Conservation (phyloP, 2,888 invertebrate genomes). For the Tetranychus truncatus region DNA sequence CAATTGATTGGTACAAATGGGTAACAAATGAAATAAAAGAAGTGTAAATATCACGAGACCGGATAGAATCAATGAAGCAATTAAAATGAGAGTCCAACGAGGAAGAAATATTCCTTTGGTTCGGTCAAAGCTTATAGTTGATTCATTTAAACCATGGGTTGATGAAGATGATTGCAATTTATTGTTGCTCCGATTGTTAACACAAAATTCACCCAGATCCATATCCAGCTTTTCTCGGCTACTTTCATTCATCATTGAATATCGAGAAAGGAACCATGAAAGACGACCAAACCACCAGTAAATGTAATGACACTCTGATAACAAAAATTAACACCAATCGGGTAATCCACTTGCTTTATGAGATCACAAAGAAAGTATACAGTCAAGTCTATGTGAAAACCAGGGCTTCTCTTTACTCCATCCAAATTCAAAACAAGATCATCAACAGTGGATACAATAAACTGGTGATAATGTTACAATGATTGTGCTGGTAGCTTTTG, state of each 20-base stretch:
- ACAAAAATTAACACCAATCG: no score
- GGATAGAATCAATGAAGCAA: background rate
- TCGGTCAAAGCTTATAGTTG: background rate
- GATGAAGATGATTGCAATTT: background rate
- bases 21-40: background rate
- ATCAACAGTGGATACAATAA: no score
- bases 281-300: no score
- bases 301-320: no score
- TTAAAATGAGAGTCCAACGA: background rate
- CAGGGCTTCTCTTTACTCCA: no score
- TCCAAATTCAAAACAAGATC: no score
- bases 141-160: background rate
- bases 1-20: background rate
- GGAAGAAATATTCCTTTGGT: conserved; percentile 3
- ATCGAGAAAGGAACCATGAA: no score
- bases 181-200: background rate
- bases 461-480: no score
- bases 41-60: background rate
- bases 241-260: conserved; percentile 4
- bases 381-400: no score
- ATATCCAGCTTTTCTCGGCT: conserved; percentile 8
- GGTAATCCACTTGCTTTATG: no score
- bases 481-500: no score
- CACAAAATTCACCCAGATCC: conserved; percentile 8
- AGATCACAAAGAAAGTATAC: no score